phyloP scores from a whole-genome alignment of 2,113 vertebrate species.

The Naja naja region DNA sequence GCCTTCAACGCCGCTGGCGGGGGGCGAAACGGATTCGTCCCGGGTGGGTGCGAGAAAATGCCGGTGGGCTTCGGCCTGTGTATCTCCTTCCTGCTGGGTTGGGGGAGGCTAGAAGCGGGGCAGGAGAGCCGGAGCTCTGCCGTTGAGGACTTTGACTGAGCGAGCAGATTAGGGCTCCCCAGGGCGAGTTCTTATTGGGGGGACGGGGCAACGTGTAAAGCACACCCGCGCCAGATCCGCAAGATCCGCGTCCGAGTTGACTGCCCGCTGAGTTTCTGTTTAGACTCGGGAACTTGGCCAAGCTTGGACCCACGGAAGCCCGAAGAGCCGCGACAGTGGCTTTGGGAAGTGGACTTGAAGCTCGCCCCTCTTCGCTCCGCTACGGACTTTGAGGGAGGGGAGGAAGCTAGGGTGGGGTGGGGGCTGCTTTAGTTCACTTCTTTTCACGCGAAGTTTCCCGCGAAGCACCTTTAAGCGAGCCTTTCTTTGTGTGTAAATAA shows the following conservation, averaged over 20 bases:
- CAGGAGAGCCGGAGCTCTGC: neutral
- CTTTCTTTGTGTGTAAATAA: neutral
- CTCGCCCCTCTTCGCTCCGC: neutral
- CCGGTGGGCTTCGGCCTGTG: too few relatives aligned
- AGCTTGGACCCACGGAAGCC: slow-evolving; percentile 27
- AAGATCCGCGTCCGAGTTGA: neutral
- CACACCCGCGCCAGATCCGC: neutral
- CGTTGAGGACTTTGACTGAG: slow-evolving; percentile 50
- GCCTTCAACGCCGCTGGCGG: neutral
- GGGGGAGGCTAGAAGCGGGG: neutral
- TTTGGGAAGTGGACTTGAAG: slow-evolving; percentile 51
- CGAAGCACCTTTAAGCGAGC: neutral
- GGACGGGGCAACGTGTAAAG: neutral
- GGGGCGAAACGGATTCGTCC: neutral
- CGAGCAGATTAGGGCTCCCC: neutral
- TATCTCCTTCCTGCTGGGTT: neutral
- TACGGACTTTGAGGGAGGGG: neutral
- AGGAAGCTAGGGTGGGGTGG: too few relatives aligned
- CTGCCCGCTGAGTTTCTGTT: slow-evolving; percentile 18
- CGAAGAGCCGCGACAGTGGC: slow-evolving; percentile 40
- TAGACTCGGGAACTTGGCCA: slow-evolving; percentile 24
- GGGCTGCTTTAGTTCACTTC: neutral
- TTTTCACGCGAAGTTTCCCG: slow-evolving; percentile 2
- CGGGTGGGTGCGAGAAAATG: neutral
- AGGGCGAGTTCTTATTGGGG: neutral